A percentile compares a stretch with the other conserved stretches of the same genome.
Conservation (phyloP, 2,888 invertebrate genomes). For the Rhyacophila evoluta region DNA sequence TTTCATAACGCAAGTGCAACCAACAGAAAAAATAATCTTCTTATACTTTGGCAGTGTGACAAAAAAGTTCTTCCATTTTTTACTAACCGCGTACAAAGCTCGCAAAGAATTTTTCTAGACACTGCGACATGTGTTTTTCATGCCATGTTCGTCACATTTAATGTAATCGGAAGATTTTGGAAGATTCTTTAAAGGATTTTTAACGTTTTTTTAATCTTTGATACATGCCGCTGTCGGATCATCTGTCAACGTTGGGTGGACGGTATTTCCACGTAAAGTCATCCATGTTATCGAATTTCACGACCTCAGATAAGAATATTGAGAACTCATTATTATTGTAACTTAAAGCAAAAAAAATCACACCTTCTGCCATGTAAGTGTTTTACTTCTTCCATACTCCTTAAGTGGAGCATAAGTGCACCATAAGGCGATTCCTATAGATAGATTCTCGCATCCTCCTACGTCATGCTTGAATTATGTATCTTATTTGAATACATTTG, state of each 20-base stretch:
- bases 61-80: slow-evolving; percentile 37
- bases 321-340: not conserved
- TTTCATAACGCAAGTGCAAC: slow-evolving; percentile 1
- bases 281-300: slow-evolving; percentile 33
- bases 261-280: slow-evolving; percentile 1
- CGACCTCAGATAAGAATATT: slow-evolving; percentile 28
- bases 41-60: slow-evolving; percentile 6
- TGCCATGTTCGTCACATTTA: slow-evolving; percentile 50
- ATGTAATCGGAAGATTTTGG: slow-evolving; percentile 45
- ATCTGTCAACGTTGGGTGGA: slow-evolving; percentile 43
- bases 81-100: slow-evolving; percentile 36
- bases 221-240: slow-evolving; percentile 27
- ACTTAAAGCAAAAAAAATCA: too few species aligned
- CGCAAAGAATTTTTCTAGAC: slow-evolving; percentile 40
- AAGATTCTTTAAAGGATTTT: not conserved
- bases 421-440: too few species aligned
- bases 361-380: too few species aligned
- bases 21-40: slow-evolving; percentile 4
- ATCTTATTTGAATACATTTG: too few species aligned
- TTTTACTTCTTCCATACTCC: too few species aligned
- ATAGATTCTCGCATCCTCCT: too few species aligned
- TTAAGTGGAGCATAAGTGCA: too few species aligned
- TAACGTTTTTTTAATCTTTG: slow-evolving; percentile 28
- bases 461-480: too few species aligned
- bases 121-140: slow-evolving; percentile 53